A percentile compares a stretch with the other conserved stretches of the same genome.
Evolutionary conservation across 2,113 vertebrate species (phyloP).

Genomic region (Megaleporinus macrocephalus): DNA sequence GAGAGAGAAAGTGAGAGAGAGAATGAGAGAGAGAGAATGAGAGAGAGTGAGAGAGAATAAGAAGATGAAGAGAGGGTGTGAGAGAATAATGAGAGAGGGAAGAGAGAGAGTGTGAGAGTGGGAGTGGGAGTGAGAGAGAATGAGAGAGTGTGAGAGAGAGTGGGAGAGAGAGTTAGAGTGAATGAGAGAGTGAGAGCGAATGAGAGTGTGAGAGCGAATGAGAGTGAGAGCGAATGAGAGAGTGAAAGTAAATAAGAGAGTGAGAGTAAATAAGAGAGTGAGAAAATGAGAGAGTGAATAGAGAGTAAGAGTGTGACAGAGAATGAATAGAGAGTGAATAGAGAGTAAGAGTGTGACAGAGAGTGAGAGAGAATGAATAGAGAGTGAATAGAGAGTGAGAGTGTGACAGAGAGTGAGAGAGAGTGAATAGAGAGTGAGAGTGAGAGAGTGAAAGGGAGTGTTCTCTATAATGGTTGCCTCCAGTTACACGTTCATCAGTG

Average conservation of each 20-base stretch:
- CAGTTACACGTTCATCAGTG: conserved; percentile 36
- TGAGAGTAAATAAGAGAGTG: too few species aligned
- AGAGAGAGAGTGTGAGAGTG: too few species aligned
- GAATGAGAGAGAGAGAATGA: too few species aligned
- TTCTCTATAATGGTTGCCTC: conserved; percentile 39
- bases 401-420: not conserved
- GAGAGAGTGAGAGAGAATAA: too few species aligned
- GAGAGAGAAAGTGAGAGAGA: too few species aligned
- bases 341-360: too few species aligned
- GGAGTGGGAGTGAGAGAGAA: not conserved
- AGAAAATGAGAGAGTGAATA: not conserved
- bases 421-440: conserved; percentile 16
- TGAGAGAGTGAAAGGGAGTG: not conserved
- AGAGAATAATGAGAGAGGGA: too few species aligned
- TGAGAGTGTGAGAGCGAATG: too few species aligned
- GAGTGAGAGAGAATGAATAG: too few species aligned
- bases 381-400: too few species aligned
- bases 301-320: not conserved
- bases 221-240: conserved; percentile 4
- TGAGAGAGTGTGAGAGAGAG: not conserved
- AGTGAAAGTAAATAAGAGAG: not conserved
- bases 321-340: not conserved
- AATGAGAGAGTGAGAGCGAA: too few species aligned
- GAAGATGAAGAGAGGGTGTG: too few species aligned
- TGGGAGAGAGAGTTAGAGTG: not conserved